These are phyloP conservation scores for Vulpes lagopus DNA, from an alignment of 2,113 vertebrate genomes.

Conservation along the genomic window DNA sequence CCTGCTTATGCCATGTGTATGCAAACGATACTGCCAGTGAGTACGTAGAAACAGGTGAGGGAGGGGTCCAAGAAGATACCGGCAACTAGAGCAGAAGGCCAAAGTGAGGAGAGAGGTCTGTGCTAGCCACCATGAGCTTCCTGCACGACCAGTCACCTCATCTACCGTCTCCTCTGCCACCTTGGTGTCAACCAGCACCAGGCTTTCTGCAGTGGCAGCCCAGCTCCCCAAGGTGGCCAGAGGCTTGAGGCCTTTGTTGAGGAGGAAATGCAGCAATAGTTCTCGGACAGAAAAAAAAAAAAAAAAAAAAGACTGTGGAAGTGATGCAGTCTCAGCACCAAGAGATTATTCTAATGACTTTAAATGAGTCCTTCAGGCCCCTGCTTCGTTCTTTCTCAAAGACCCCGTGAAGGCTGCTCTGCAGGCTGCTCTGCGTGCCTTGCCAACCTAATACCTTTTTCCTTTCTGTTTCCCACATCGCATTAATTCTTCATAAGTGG, in stretches of 20 bases:
- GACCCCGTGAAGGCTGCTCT: background rate
- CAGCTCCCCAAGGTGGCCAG: rapidly evolving
- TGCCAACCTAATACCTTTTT: conserved; percentile 54
- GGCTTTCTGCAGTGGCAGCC: too few species aligned
- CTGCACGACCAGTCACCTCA: rapidly evolving
- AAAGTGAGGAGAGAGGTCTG: rapidly evolving
- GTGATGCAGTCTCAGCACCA: background rate
- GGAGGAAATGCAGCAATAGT: background rate
- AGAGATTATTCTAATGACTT: conserved; percentile 3
- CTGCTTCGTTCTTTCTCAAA: background rate
- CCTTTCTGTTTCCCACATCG: conserved; percentile 41
- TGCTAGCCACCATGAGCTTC: rapidly evolving
- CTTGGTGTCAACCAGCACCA: rapidly evolving
- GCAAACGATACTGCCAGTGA: background rate
- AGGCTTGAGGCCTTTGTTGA: background rate
- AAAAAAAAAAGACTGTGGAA: rapidly evolving
- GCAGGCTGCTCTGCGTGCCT: conserved; percentile 33
- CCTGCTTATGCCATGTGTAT: rapidly evolving
- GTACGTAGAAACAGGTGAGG: rapidly evolving
- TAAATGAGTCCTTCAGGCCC: background rate
- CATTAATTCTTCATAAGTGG: conserved; percentile 69
- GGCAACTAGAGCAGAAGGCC: rapidly evolving
- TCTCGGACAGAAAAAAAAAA: too few species aligned
- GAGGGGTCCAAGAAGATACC: background rate
- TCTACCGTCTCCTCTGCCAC: background rate